Conservation (phyloP, 2,797 vertebrate genomes). For the Steatocranus sp. region DNA sequence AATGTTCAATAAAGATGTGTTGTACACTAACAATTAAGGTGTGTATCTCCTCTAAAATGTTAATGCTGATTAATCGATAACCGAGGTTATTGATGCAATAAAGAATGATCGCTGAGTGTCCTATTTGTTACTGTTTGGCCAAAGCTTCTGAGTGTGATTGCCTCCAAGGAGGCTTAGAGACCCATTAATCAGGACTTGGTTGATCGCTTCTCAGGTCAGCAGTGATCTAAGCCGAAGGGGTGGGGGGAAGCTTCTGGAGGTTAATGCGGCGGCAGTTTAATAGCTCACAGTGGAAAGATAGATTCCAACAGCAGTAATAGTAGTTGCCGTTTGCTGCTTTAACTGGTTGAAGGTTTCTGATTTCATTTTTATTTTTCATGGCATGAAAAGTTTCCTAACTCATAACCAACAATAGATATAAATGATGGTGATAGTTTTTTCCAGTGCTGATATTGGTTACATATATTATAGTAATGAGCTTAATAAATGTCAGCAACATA, state of each 20-base stretch:
- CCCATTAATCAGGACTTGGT: slow-evolving; percentile 66
- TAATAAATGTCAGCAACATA: slow-evolving; percentile 16
- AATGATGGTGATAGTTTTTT: not conserved
- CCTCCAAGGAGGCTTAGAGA: slow-evolving; percentile 37
- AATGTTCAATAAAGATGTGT: not conserved
- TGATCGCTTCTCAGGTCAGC: slow-evolving; percentile 56
- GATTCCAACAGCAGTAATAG: slow-evolving; percentile 22
- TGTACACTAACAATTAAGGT: not conserved
- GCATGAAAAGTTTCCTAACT: not conserved
- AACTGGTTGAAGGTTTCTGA: not conserved
- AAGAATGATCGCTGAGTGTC: slow-evolving; percentile 40
- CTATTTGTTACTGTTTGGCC: slow-evolving; percentile 46
- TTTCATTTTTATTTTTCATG: not conserved
- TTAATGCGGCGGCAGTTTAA: slow-evolving; percentile 45
- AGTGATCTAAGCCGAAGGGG: slow-evolving; percentile 18
- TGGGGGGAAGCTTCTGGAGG: slow-evolving; percentile 28
- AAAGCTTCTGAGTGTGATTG: slow-evolving; percentile 48
- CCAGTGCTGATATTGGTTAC: not conserved
- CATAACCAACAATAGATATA: not conserved
- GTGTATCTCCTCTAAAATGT: slow-evolving; percentile 27
- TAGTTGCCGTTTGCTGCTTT: not conserved
- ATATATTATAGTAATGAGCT: not conserved
- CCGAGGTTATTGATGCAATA: slow-evolving; percentile 52
- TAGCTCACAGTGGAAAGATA: slow-evolving; percentile 49
- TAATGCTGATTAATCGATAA: slow-evolving; percentile 48